Evolutionary conservation across 2,797 vertebrate genomes (phyloP).

Genomic region (Epinephelus awoara): DNA sequence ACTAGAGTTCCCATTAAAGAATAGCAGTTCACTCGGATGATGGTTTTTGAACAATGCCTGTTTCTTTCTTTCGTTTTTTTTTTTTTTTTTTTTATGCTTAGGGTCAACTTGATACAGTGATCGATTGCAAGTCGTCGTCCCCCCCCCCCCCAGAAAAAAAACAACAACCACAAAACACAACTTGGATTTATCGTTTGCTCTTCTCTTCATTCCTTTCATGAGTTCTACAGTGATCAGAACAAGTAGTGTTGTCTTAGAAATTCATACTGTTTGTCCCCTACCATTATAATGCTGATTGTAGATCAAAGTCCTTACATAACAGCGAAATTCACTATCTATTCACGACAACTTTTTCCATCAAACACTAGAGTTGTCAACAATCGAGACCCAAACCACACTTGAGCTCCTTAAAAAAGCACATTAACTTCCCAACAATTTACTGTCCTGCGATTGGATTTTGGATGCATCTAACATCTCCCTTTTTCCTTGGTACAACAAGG

Average conservation of each 20-base stretch:
- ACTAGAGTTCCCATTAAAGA: constrained; percentile 45
- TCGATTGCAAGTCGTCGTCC: constrained; percentile 26
- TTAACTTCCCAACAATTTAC: constrained; percentile 21
- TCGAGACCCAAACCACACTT: constrained; percentile 10
- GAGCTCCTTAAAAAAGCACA: constrained; percentile 20
- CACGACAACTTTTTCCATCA: constrained; percentile 10
- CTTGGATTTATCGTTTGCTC: background rate
- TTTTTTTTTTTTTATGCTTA: background rate
- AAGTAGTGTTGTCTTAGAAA: background rate
- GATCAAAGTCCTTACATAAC: background rate
- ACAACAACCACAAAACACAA: too few species aligned
- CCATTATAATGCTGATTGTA: background rate
- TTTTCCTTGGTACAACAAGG: constrained; percentile 60
- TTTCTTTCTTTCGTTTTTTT: background rate
- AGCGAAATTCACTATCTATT: background rate
- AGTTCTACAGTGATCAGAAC: constrained; percentile 7
- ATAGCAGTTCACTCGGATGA: constrained; percentile 21
- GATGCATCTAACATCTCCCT: constrained; percentile 25
- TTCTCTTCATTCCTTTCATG: background rate
- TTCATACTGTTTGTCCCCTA: background rate
- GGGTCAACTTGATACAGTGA: constrained; percentile 28
- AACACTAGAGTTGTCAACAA: background rate
- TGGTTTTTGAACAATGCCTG: constrained; percentile 34
- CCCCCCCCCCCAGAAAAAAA: background rate
- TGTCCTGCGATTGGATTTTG: constrained; percentile 47